Conservation (phyloP, 2,888 invertebrate species). For the Eristalis intricaria region DNA sequence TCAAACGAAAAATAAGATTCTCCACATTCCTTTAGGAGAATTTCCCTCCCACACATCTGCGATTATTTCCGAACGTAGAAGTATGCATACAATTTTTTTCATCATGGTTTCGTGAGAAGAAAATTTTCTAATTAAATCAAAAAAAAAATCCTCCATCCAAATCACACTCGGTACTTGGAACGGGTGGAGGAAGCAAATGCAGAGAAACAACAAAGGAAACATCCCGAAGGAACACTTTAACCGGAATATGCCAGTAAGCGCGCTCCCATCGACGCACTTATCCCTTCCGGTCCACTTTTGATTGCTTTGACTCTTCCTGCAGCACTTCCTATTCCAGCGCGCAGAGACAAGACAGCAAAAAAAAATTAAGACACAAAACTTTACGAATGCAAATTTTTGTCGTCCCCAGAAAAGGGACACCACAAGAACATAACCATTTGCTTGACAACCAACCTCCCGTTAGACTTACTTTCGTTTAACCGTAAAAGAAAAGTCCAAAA, state of each 20-base stretch:
- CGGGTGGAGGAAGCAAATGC: neutral
- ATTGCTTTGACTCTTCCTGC: slow-evolving; percentile 24
- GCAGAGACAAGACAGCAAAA: neutral
- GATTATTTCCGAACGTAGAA: neutral
- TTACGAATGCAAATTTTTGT: slow-evolving; percentile 55
- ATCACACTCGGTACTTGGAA: neutral
- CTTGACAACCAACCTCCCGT: slow-evolving; percentile 30
- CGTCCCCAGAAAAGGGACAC: slow-evolving; percentile 5
- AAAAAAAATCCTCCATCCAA: neutral
- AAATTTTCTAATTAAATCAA: slow-evolving; percentile 54
- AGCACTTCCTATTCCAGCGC: slow-evolving; percentile 3
- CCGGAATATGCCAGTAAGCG: slow-evolving; percentile 13
- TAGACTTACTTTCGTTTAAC: slow-evolving; percentile 45
- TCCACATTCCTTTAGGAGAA: neutral
- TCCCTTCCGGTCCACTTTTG: slow-evolving; percentile 28
- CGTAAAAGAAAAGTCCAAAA: slow-evolving; percentile 20
- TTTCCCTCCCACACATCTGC: neutral
- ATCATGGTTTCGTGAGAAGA: neutral
- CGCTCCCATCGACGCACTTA: neutral
- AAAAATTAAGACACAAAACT: slow-evolving; percentile 18
- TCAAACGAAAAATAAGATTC: neutral
- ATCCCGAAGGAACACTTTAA: slow-evolving; percentile 41
- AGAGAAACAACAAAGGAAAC: slow-evolving; percentile 9
- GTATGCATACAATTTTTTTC: too few relatives aligned
- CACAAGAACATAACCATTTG: slow-evolving; percentile 59